Evolutionary conservation across 92 coral and sea anemone genomes (phyloP), one percentile per base, ranked within the genome.

Genomic region (Zoanthus solanderi): DNA sequence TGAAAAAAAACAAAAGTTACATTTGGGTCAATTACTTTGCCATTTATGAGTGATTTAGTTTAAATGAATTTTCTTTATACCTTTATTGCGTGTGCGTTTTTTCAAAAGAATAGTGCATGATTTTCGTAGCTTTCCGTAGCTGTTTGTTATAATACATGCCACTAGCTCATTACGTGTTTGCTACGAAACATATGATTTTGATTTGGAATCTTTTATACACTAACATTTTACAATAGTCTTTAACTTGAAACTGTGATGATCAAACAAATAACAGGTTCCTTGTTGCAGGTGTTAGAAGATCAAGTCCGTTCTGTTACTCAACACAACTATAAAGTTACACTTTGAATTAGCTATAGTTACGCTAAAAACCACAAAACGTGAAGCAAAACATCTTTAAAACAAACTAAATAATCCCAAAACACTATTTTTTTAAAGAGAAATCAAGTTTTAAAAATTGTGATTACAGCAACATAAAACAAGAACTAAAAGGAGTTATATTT

Each of bases 211-310:
- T 63, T 9, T 63, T 7, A 28, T 63, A 0, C 69, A 16, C 9
- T 81, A 81, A 81, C 72, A 50, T 45, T 44, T 18, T 7, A 17
- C 58, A 61, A 80, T 45, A 60, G 61, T 44, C 57, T 81, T 65
- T 81, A 60, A 81, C 67, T 66, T 66, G 75, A 29, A n/a, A 66
- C 32, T 18, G 5, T 61, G 63, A 81, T 11, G n/a, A 37, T 17
- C n/a, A 79, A 66, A 60, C 73, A 80, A 80, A 66, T 71, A 81
- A n/a, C 85, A 44, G 85, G 85, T 81, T 48, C 2, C 17, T 11
- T 6, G 0, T 0, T 28, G 18, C 85, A 67, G 85, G 85, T 81
- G 60, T 23, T 53, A 2, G 5, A 12, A 15, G 13, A 71, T 71
- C 45, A 81, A 81, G 23, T 67, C 46, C 60, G 47, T 11, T 23